Conservation (phyloP, 2,797 vertebrate species). For the Sebastiscus tertius region DNA sequence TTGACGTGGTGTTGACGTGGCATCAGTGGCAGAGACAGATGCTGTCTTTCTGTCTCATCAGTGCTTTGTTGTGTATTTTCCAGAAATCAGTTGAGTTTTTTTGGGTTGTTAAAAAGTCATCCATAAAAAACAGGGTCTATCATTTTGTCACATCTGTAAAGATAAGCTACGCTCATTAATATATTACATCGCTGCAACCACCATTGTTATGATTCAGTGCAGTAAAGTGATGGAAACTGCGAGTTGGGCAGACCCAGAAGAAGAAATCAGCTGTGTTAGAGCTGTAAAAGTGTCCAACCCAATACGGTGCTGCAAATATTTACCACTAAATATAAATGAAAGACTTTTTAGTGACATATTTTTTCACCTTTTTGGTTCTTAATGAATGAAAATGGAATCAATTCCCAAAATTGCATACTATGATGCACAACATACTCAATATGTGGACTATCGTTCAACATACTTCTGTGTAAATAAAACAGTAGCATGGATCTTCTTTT, state of each 20-base stretch:
- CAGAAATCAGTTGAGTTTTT: not conserved
- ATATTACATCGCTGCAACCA: not conserved
- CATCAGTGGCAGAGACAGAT: not conserved
- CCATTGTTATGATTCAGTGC: not conserved
- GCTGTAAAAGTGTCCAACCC: not conserved
- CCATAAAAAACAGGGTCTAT: not conserved
- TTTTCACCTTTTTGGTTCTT: not conserved
- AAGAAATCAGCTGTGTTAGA: not conserved
- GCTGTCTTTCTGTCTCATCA: not conserved
- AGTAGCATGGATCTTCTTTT: too few relatives aligned
- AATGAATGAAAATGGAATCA: not conserved
- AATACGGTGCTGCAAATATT: not conserved
- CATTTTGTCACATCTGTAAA: not conserved
- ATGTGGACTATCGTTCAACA: fast-evolving
- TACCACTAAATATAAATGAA: not conserved
- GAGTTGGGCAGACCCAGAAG: not conserved
- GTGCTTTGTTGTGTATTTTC: not conserved
- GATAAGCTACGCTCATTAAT: not conserved
- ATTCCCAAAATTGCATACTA: fast-evolving
- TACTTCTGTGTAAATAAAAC: too few relatives aligned
- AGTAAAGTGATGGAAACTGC: not conserved
- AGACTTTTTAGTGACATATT: not conserved
- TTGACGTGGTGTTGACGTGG: not conserved
- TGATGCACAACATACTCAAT: fast-evolving
- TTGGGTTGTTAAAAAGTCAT: not conserved